phyloP scores from a whole-genome alignment of 2,113 vertebrate species.

The Empidonax traillii region DNA sequence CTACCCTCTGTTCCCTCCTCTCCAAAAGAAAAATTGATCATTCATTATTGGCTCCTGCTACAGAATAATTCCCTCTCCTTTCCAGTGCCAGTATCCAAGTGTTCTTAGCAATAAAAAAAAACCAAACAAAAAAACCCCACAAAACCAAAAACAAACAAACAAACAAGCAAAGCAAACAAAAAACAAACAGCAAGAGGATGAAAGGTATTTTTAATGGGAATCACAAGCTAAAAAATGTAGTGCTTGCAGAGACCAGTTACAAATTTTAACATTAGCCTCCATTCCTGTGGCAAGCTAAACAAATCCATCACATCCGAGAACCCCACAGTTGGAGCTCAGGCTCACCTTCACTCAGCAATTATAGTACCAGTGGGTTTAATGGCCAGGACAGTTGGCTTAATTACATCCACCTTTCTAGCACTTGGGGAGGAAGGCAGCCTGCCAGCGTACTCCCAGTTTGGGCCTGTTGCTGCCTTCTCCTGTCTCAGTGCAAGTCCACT shows the following conservation, averaged over 20 bases:
- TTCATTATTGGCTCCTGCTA: not conserved
- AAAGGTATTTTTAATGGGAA: not conserved
- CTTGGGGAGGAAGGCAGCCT: not conserved
- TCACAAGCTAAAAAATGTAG: not conserved
- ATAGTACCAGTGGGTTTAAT: not conserved
- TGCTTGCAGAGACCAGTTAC: not conserved
- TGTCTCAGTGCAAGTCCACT: not conserved
- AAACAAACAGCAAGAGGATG: not conserved
- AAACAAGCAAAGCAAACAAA: not conserved
- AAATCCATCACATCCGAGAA: not conserved
- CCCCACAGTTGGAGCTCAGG: not conserved
- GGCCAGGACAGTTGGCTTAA: not conserved
- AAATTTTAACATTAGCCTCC: not conserved
- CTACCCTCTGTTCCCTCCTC: not conserved
- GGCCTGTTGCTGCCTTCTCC: not conserved
- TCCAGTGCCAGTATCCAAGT: not conserved
- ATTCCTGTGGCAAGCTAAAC: not conserved
- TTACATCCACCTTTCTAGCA: not conserved
- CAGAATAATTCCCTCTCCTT: not conserved
- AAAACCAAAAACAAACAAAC: not conserved
- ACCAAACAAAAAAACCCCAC: not conserved
- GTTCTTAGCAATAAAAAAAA: not conserved
- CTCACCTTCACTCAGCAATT: not conserved
- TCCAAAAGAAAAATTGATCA: not conserved
- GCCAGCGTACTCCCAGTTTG: not conserved